A percentile compares a stretch with the other conserved stretches of the same genome.
Evolutionary conservation across 2,797 vertebrate genomes (phyloP).

Genomic region (Choloepus didactylus): DNA sequence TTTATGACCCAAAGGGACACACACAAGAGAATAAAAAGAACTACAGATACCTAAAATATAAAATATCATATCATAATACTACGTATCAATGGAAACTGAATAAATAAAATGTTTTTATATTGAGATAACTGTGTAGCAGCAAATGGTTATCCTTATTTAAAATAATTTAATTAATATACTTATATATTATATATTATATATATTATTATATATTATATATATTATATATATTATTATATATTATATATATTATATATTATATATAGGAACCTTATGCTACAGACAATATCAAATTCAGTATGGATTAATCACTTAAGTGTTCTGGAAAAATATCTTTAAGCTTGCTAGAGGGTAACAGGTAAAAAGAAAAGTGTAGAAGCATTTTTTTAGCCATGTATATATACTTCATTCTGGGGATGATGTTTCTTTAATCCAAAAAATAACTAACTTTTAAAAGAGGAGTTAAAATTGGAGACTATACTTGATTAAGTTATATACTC

Average conservation of each 20-base stretch:
- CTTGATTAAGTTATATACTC: constrained; percentile 56
- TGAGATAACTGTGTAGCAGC: not conserved
- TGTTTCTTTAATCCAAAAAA: constrained; percentile 17
- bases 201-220: too few relatives aligned
- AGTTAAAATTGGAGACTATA: constrained; percentile 7
- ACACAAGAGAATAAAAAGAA: not conserved
- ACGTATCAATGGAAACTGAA: not conserved
- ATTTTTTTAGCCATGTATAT: not conserved
- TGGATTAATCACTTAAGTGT: not conserved
- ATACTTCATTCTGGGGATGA: not conserved
- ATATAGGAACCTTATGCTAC: not conserved
- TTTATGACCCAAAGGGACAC: not conserved
- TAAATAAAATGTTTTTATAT: not conserved
- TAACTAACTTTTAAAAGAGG: constrained; percentile 43
- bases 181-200: not conserved
- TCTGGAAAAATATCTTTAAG: not conserved
- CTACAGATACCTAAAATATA: not conserved
- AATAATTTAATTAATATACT: not conserved
- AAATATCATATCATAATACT: not conserved
- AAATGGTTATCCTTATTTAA: not conserved
- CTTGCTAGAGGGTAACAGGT: not conserved
- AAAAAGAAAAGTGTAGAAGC: not conserved
- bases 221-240: too few relatives aligned
- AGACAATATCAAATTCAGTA: not conserved
- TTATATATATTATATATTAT: too few relatives aligned